Evolutionary conservation across 2,797 vertebrate genomes (phyloP), one percentile per base, ranked within the genome.

Genomic region (Pipistrellus nathusii): DNA sequence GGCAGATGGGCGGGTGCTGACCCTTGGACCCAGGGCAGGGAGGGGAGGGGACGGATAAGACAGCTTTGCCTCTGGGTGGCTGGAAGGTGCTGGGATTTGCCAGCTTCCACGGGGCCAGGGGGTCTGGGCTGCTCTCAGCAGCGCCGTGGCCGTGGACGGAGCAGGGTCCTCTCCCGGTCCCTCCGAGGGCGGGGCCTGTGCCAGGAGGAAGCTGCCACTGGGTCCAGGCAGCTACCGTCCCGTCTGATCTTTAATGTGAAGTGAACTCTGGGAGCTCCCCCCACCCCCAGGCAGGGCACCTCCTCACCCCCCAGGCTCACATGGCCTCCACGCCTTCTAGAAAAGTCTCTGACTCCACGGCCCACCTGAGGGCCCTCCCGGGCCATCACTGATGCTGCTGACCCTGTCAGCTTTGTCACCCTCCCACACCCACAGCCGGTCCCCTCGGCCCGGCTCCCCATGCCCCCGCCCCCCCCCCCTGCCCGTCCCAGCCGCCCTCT

Each of bases 21-120:
- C n/a, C 80, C 21, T 66, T 32, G 69, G 14, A 66, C 5, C 0
- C 3, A 41, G 41, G 23, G 23, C 62, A 8, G 14, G 51, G 7
- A 0, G 17, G 14, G 15, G 15, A 0, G 0, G 17, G 21, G 9
- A 4, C 5, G 17, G 51, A 27, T 14, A 15, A 41, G 18, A 30
- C 6, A 0, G 0, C 57, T 77, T n/a, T 44, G 30, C 23, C 17
- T 32, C n/a, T 18, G 62, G 62, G 64, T 8, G n/a, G n/a, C 44
- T 9, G 62, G 62, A 30, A 30, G 30, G 30, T 8, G 30, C 12
- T 14, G 59, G 59, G n/a, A 64, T 64, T 27, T 30, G 59, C 6
- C 59, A 3, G 27, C 3, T 6, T n/a, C 62, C 62, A n/a, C 30
- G 30, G 30, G 8, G 8, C 30, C 62, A 17, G 3, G 30, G 30